Percentiles rank a stretch among this genome's conserved stretches.
Conservation (phyloP, 2,113 vertebrate genomes). For the Mustela lutreola region DNA sequence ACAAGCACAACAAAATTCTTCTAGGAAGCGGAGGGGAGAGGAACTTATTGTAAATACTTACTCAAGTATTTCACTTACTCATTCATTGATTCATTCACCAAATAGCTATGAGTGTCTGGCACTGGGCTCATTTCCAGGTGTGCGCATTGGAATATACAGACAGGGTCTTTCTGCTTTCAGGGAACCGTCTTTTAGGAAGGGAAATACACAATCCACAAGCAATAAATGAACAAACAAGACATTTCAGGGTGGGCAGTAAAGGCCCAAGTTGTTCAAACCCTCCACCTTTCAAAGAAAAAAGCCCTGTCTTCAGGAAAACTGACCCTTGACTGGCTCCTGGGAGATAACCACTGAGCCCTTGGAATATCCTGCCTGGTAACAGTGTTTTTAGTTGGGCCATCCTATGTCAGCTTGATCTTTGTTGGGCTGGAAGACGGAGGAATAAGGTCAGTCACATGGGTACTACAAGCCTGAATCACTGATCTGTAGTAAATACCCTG, state of each 20-base stretch:
- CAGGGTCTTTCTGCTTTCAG: not conserved
- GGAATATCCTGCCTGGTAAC: not conserved
- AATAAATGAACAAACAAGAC: not conserved
- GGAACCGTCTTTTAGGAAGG: not conserved
- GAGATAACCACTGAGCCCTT: not conserved
- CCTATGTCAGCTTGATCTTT: not conserved
- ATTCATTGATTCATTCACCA: not conserved
- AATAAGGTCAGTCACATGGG: not conserved
- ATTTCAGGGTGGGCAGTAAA: not conserved
- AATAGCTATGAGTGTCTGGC: not conserved
- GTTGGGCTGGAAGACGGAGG: not conserved
- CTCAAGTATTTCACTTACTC: not conserved
- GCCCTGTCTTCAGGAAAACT: not conserved
- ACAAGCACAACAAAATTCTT: not conserved
- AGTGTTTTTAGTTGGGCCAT: not conserved
- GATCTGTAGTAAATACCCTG: too few relatives aligned
- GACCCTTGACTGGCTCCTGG: not conserved
- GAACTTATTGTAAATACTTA: not conserved
- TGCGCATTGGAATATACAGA: not conserved
- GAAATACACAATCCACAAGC: not conserved
- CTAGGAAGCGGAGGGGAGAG: not conserved
- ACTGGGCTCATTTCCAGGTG: not conserved
- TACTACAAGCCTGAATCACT: not conserved
- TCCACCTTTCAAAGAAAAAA: not conserved
- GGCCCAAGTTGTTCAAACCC: not conserved